These are phyloP conservation scores for Eucidaris tribuloides DNA, from an alignment of 35 echinoderm and acorn worm species.

Conservation along the genomic window DNA sequence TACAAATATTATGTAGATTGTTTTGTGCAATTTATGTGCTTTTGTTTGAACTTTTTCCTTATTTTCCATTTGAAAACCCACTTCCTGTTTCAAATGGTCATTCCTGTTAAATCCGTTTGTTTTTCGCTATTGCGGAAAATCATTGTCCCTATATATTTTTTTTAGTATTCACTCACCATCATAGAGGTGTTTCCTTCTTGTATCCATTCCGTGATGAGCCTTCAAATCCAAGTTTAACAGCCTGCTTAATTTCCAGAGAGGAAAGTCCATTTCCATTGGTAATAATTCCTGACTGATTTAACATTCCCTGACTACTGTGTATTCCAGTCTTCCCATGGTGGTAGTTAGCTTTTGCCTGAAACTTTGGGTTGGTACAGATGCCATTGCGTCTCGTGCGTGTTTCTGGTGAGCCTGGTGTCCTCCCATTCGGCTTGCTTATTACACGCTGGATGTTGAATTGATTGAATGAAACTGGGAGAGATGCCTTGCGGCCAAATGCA, in stretches of 20 bases:
- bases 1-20: too few species aligned
- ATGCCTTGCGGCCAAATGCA: slow-evolving; percentile 83
- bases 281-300: slow-evolving; percentile 40
- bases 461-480: slow-evolving; percentile 86
- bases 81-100: too few species aligned
- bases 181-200: slow-evolving; percentile 98
- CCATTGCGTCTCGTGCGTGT: slow-evolving; percentile 63
- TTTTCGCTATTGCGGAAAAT: too few species aligned
- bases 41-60: too few species aligned
- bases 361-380: slow-evolving; percentile 97
- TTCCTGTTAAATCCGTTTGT: too few species aligned
- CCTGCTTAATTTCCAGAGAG: slow-evolving; percentile 86
- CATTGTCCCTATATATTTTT: too few species aligned
- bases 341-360: slow-evolving; percentile 47
- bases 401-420: slow-evolving; percentile 74
- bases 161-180: slow-evolving; percentile 52
- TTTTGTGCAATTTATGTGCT: too few species aligned
- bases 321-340: slow-evolving; percentile 70
- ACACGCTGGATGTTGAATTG: slow-evolving; percentile 79
- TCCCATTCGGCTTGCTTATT: slow-evolving; percentile 22
- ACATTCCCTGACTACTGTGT: slow-evolving; percentile 47
- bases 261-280: slow-evolving; percentile 64
- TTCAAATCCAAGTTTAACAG: slow-evolving; percentile 79
- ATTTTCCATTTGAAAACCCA: too few species aligned
- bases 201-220: slow-evolving; percentile 86